A percentile compares a stretch with the other conserved stretches of the same genome.
phyloP scores from a whole-genome alignment of 2,888 invertebrate genomes.

The Gymnosoma rotundatum region DNA sequence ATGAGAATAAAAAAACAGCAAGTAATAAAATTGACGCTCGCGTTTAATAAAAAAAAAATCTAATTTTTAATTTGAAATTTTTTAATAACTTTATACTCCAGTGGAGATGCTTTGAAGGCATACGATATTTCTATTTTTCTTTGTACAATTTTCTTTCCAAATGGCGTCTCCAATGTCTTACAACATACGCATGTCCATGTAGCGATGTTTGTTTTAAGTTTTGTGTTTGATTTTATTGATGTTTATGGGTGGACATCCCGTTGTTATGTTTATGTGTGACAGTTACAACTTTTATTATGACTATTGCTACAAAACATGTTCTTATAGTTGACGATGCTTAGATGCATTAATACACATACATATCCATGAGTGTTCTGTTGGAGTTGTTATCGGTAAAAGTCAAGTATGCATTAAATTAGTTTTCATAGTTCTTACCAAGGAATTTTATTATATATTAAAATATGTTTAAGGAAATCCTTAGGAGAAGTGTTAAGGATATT shows the following conservation, averaged over 20 bases:
- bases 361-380: background rate
- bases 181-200: constrained; percentile 37
- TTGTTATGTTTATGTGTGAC: constrained; percentile 42
- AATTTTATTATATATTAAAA: too few species aligned
- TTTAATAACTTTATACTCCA: too few species aligned
- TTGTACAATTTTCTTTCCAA: constrained; percentile 26
- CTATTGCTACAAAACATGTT: background rate
- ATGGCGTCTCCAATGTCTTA: constrained; percentile 37
- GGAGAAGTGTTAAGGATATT: too few species aligned
- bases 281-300: constrained; percentile 45
- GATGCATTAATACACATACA: background rate
- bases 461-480: too few species aligned
- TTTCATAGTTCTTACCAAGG: constrained; percentile 22
- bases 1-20: too few species aligned
- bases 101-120: too few species aligned
- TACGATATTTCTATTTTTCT: background rate
- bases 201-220: background rate
- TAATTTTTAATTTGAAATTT: too few species aligned
- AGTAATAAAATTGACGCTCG: too few species aligned
- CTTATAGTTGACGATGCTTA: background rate
- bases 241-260: constrained; percentile 36
- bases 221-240: constrained; percentile 12
- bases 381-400: constrained; percentile 61
- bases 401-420: constrained; percentile 66
- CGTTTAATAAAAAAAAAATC: too few species aligned